phyloP scores from a whole-genome alignment of 2,888 invertebrate genomes.

The Aricia artaxerxes region DNA sequence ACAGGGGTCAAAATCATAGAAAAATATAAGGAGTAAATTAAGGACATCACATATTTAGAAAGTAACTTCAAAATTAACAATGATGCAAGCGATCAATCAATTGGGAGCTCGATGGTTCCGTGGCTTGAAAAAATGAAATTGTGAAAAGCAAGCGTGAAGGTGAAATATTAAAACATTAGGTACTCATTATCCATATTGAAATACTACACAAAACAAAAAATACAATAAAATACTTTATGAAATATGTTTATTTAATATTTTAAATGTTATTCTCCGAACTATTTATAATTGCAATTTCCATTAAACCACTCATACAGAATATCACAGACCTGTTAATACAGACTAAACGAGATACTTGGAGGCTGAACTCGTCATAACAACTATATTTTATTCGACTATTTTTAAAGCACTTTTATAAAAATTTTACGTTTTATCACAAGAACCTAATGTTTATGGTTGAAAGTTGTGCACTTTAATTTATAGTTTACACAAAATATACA shows the following conservation, averaged over 20 bases:
- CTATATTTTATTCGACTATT: conserved; percentile 11
- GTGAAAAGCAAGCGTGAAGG: background rate
- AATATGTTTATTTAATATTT: conserved; percentile 18
- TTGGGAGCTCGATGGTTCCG: background rate
- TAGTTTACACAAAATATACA: background rate
- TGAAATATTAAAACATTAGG: conserved; percentile 26
- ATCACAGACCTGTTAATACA: conserved; percentile 50
- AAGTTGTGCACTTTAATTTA: background rate
- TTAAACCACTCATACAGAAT: conserved; percentile 33
- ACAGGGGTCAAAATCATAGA: conserved; percentile 7
- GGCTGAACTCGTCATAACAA: conserved; percentile 56
- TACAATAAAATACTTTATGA: background rate
- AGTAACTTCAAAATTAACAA: background rate
- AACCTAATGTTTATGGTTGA: conserved; percentile 22
- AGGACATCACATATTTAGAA: conserved; percentile 42
- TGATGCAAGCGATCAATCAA: background rate
- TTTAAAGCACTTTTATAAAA: background rate
- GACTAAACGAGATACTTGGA: conserved; percentile 73
- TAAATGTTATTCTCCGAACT: background rate
- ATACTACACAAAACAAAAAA: background rate
- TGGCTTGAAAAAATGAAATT: background rate
- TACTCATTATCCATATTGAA: background rate
- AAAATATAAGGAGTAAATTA: conserved; percentile 59
- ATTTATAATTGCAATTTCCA: conserved; percentile 29
- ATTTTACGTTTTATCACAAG: background rate